Percentiles rank a stretch among this genome's conserved stretches.
Conservation (phyloP, 2,113 vertebrate species). For the Gobiocypris rarus region DNA sequence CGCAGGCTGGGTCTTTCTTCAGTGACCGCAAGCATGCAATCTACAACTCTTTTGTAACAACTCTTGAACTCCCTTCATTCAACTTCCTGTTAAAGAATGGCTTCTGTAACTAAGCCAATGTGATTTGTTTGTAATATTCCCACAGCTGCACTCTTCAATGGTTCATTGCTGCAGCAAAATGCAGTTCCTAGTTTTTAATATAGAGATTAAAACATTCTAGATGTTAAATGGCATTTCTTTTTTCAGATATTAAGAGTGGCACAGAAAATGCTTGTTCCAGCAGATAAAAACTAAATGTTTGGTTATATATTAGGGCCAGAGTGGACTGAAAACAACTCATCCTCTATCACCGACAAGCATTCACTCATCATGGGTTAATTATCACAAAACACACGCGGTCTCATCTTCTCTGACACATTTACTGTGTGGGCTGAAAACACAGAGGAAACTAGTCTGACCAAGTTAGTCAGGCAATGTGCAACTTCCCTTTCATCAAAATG, state of each 20-base stretch:
- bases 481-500: constrained; percentile 67
- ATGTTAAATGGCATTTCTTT: neutral
- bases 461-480: neutral
- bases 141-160: neutral
- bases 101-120: neutral
- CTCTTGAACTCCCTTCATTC: neutral
- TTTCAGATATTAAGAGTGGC: too few species aligned
- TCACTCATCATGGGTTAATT: too few species aligned
- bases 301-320: neutral
- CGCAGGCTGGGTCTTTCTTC: neutral
- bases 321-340: neutral
- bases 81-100: neutral
- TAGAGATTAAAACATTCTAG: neutral
- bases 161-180: neutral
- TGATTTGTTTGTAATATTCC: neutral
- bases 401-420: neutral
- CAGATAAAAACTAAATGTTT: neutral
- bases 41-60: neutral
- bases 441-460: constrained; percentile 64
- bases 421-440: constrained; percentile 9
- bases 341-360: too few species aligned
- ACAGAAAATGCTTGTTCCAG: neutral
- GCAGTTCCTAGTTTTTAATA: neutral
- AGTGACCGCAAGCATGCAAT: neutral
- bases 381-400: neutral